Base-by-base conservation (phyloP, 53 echinoderm and acorn worm species). In the Zoroaster sp. region DNA sequence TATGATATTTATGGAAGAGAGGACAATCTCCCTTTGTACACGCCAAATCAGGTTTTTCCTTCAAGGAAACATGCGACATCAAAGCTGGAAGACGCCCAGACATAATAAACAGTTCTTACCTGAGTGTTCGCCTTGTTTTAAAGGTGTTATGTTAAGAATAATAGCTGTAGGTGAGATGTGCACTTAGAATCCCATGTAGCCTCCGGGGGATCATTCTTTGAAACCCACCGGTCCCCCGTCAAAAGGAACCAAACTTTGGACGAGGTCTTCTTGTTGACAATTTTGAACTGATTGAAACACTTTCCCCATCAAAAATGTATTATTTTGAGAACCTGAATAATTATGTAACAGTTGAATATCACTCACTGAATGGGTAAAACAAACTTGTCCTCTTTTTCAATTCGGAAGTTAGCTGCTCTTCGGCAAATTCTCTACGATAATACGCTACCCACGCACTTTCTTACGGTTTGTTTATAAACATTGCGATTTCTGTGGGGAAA, bases 41-140 rank as follows among this genome's bases (percentile, higher is more conserved):
- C n/a, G n/a, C n/a, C n/a, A n/a, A n/a, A n/a, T n/a, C n/a, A 28
- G 75, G 17, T 42, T 23, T 75, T 31, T 44, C 33, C 75, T 43
- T 43, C 44, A 34, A 25, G 18, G 12, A 69, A 28, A 23, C 39
- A 39, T 15, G 0, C 45, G 32, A 76, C 33, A 15, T 35, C 38
- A 15, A 37, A 31, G 32, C 8, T 41, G 33, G 7, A 14, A 15
- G 13, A 55, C 35, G 54, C 37, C 32, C 85, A 85, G 85, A 85
- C 83, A 83, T 35, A 83, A 83, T 69, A 83, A 83, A 83, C 85
- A 85, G 14, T 1, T 1, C 38, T 33, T 70, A 66, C 40, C 85
- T 85, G 71, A 25, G 63, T 42, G 40, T 13, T 25, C 66, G 15
- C 66, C 39, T 12, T 32, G 67, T 65, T 81, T 81, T 43, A 18